Base-by-base conservation (phyloP, 2,113 vertebrate genomes). In the Equus przewalskii region DNA sequence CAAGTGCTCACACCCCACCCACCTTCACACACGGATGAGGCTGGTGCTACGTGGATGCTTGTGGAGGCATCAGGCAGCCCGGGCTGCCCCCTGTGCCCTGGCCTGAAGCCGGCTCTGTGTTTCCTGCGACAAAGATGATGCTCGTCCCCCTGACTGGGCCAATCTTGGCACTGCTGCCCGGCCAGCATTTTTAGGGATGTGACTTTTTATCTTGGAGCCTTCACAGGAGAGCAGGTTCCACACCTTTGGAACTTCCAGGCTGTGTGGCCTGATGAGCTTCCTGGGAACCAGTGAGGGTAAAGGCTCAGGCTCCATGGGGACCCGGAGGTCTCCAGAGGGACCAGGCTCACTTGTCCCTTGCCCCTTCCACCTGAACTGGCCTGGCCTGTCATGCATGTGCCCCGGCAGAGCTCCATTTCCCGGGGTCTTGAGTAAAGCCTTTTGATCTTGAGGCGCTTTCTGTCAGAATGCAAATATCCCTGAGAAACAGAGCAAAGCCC, bases 1-100 rank as follows among this genome's bases (percentile, higher is more conserved):
- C 62, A 5, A 24, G 46, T 1, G 1, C 26, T 4, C 2, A 0
- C 5, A 1, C 44, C 64, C 64, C 46, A 64, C n/a, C 0, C 1
- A 21, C 21, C 46, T 46, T 22, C 44, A 33, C 49, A 1, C 28
- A 22, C 5, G 2, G 28, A 18, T 0, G 70, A 78, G 65, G 36
- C 56, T 56, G 9, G 49, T n/a, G 26, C 54, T 58, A 6, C 49
- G 6, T 14, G 28, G 80, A 41, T 49, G 51, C 18, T 8, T 14
- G 26, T 1, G 1, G 24, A 44, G 44, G 44, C 51, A 15, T 49
- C 4, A 3, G 7, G 54, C 4, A 18, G 21, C 26, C 60, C 0
- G 0, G 33, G 28, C 6, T 26, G 33, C 76, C 51, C 46, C 19
- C 64, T 6, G 3, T 5, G 3, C 13, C 73, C 28, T 16, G 67